A percentile compares a stretch with the other conserved stretches of the same genome.
phyloP scores from a whole-genome alignment of 2,113 vertebrate species.

The Ardeotis arabs region DNA sequence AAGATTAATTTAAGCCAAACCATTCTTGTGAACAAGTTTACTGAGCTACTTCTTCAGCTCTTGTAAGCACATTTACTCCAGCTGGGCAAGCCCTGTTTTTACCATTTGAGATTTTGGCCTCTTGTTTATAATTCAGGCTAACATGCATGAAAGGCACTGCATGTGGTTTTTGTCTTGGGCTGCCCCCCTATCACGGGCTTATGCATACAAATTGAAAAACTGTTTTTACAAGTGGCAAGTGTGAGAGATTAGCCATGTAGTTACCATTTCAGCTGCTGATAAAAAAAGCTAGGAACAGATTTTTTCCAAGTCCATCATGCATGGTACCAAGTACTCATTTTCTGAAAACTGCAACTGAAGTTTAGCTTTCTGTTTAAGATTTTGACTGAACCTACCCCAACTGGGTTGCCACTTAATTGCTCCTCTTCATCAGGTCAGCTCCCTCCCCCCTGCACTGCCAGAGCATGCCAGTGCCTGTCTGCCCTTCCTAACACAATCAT shows the following conservation, averaged over 20 bases:
- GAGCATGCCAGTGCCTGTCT: not conserved
- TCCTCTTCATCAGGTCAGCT: not conserved
- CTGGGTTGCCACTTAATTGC: not conserved
- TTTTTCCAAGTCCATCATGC: not conserved
- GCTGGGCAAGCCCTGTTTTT: slow-evolving; percentile 29
- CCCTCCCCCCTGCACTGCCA: not conserved
- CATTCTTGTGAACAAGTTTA: not conserved
- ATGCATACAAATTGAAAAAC: slow-evolving; percentile 30
- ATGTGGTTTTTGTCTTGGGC: slow-evolving; percentile 54
- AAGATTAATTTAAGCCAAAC: slow-evolving; percentile 14
- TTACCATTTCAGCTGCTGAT: slow-evolving; percentile 50
- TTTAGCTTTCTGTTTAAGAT: not conserved
- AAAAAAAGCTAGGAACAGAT: not conserved
- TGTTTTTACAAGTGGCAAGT: slow-evolving; percentile 61
- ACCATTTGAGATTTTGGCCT: slow-evolving; percentile 35
- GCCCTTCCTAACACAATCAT: not conserved
- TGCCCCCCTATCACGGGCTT: slow-evolving; percentile 36
- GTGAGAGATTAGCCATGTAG: slow-evolving; percentile 35
- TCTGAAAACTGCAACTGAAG: not conserved
- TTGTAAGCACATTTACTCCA: slow-evolving; percentile 30
- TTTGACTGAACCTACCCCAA: not conserved
- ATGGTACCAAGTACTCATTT: not conserved
- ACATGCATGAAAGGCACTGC: slow-evolving; percentile 45
- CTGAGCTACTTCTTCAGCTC: not conserved
- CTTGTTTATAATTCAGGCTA: slow-evolving; percentile 51